Evolutionary conservation across 2,888 invertebrate genomes (phyloP).

Genomic region (Scrobipalpa costella): DNA sequence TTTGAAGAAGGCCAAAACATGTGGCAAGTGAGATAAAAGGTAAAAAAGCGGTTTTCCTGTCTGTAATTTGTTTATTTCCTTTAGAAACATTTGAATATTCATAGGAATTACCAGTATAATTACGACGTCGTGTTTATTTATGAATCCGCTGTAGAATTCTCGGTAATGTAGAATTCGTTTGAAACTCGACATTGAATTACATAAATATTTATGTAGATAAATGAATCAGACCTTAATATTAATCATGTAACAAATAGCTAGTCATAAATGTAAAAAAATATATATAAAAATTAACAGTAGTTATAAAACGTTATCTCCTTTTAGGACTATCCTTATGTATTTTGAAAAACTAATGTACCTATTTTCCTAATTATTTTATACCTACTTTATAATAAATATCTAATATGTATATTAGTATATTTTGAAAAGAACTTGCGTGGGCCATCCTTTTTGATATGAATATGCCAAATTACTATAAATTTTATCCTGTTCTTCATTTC

Average conservation of each 20-base stretch:
- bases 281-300: conserved; percentile 62
- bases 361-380: conserved; percentile 59
- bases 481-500: conserved; percentile 35
- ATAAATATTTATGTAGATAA: conserved; percentile 58
- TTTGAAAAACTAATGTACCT: conserved; percentile 51
- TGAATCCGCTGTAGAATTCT: not conserved
- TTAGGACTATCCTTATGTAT: conserved; percentile 60
- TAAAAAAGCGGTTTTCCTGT: conserved; percentile 16
- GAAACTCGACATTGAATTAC: not conserved
- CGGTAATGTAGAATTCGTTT: conserved; percentile 14
- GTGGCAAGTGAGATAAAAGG: conserved; percentile 21
- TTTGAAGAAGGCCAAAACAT: not conserved
- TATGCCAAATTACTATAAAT: conserved; percentile 64
- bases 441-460: conserved; percentile 60
- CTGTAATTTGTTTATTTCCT: conserved; percentile 16
- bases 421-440: conserved; percentile 51
- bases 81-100: conserved; percentile 11
- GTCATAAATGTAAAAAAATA: conserved; percentile 60
- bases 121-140: conserved; percentile 8
- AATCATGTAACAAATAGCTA: conserved; percentile 70
- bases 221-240: conserved; percentile 55
- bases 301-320: conserved; percentile 53
- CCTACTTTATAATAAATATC: conserved; percentile 46
- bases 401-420: conserved; percentile 47
- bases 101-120: conserved; percentile 6